phyloP scores from a whole-genome alignment of 2,113 vertebrate species.

The Hemibagrus wyckioides region DNA sequence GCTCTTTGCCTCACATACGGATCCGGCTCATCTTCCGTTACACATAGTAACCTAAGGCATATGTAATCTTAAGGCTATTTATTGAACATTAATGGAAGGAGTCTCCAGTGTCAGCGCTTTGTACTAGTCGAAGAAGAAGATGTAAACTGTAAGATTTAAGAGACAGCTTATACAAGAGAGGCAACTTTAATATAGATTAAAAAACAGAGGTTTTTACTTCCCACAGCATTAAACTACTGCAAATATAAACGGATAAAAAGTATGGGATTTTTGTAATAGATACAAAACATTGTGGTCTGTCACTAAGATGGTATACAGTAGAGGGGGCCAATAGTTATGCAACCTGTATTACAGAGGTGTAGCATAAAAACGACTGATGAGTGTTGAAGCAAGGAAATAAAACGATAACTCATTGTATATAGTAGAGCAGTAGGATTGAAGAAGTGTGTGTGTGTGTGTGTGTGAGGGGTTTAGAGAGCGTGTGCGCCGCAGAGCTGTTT shows the following conservation, averaged over 20 bases:
- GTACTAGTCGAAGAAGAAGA: neutral
- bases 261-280: no score
- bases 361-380: neutral
- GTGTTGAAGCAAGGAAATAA: neutral
- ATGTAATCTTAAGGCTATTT: neutral
- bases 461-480: neutral
- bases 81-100: neutral
- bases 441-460: neutral
- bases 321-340: no score
- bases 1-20: no score
- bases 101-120: neutral
- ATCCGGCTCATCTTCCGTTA: no score
- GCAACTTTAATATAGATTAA: no score
- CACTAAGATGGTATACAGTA: no score
- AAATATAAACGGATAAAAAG: no score
- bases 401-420: neutral
- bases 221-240: no score
- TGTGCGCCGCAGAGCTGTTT: constrained; percentile 62
- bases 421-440: neutral
- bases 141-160: neutral
- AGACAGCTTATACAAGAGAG: neutral
- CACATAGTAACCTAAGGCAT: neutral
- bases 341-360: neutral
- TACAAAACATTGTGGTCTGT: no score
- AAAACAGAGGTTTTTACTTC: no score